Percentiles rank a stretch among this genome's conserved stretches.
Conservation (phyloP, 1,140 invertebrate genomes). For the Drosophila nigrodunni region DNA sequence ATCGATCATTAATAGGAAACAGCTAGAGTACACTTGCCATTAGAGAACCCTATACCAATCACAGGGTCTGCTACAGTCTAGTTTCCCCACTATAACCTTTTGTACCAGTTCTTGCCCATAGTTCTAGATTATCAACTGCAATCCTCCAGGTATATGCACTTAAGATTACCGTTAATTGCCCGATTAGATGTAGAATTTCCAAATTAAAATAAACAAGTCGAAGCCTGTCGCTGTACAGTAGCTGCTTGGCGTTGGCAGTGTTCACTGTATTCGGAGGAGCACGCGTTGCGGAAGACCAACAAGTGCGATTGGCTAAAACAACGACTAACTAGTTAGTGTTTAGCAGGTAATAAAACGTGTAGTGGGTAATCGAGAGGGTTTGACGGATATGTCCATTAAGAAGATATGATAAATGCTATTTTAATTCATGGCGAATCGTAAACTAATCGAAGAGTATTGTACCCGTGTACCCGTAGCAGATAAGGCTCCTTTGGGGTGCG, state of each 20-base stretch:
- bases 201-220: slow-evolving; percentile 29
- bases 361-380: slow-evolving; percentile 18
- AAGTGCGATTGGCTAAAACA: slow-evolving; percentile 7
- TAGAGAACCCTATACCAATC: too few species aligned
- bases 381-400: slow-evolving; percentile 33
- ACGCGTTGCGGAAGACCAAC: slow-evolving; percentile 22
- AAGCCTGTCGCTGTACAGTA: slow-evolving; percentile 5
- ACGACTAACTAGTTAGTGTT: slow-evolving; percentile 1
- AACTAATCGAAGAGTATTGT: slow-evolving; percentile 48
- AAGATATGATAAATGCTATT: slow-evolving; percentile 37
- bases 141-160: slow-evolving; percentile 26
- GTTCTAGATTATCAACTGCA: slow-evolving; percentile 8
- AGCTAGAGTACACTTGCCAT: too few species aligned
- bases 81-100: not conserved
- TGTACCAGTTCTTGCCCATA: not conserved
- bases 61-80: not conserved
- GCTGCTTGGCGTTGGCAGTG: slow-evolving; percentile 9
- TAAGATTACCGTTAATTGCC: slow-evolving; percentile 23
- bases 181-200: slow-evolving; percentile 20
- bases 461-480: slow-evolving; percentile 11
- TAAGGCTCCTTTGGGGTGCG: slow-evolving; percentile 49
- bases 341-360: slow-evolving; percentile 5
- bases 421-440: slow-evolving; percentile 39
- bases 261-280: slow-evolving; percentile 4
- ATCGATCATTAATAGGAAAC: too few species aligned